Conservation (phyloP, 2,888 invertebrate genomes). For the Erebia palarica region DNA sequence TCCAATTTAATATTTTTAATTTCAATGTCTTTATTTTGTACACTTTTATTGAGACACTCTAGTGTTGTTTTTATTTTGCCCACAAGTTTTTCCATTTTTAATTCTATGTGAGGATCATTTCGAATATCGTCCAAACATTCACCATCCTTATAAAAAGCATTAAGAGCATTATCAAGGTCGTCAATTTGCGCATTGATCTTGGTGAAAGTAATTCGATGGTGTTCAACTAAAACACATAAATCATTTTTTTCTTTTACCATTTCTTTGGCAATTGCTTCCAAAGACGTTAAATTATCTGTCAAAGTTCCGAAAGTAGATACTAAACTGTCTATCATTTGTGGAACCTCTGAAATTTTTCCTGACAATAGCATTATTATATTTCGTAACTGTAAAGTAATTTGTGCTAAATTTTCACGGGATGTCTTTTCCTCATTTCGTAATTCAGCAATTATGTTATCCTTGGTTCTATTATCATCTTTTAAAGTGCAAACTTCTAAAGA, state of each 20-base stretch:
- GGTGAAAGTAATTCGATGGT: constrained; percentile 32
- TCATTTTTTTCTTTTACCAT: constrained; percentile 50
- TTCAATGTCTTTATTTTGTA: constrained; percentile 46
- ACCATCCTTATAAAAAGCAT: constrained; percentile 38
- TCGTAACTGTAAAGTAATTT: constrained; percentile 51
- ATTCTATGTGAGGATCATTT: constrained; percentile 26
- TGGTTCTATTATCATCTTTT: constrained; percentile 46
- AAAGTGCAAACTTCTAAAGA: constrained; percentile 42
- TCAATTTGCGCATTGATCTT: constrained; percentile 36
- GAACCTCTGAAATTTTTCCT: constrained; percentile 52
- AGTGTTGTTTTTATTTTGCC: constrained; percentile 33
- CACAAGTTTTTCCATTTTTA: constrained; percentile 41
- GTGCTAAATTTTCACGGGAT: constrained; percentile 48
- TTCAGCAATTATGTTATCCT: constrained; percentile 42
- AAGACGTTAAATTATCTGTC: constrained; percentile 48
- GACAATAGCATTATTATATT: constrained; percentile 51
- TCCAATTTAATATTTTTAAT: constrained; percentile 35
- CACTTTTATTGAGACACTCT: constrained; percentile 31
- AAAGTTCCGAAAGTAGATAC: constrained; percentile 50
- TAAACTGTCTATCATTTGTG: constrained; percentile 52
- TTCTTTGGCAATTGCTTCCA: constrained; percentile 50
- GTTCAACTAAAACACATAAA: constrained; percentile 30
- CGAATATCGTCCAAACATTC: constrained; percentile 6
- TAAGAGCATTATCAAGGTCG: constrained; percentile 38
- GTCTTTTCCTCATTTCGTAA: constrained; percentile 47